Evolutionary conservation across 2,888 invertebrate genomes (phyloP), one percentile per base, ranked within the genome.

Genomic region (Cotesia congregata): DNA sequence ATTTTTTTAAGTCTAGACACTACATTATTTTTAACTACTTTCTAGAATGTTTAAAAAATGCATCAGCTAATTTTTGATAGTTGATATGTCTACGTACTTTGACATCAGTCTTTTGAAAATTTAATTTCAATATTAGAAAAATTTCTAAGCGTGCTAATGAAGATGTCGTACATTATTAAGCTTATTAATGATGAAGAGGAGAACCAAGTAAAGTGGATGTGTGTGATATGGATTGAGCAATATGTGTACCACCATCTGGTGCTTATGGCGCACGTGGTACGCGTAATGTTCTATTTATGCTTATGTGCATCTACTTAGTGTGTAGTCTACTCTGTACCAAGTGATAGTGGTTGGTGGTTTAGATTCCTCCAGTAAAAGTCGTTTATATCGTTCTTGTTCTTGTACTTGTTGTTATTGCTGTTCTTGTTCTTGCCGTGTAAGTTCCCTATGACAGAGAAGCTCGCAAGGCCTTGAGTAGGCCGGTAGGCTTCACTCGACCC

Each of bases 181-280:
- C 3, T 30, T 30, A 30, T 30, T 4, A 50, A 50, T 12, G 12
- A 50, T 50, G 2, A 50, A 50, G 50, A 50, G 12, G 59, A 70
- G 59, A 17, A 70, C 9, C 59, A 59, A 50, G 38, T 17, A n/a
- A 30, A 59, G 50, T 9, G 12, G 59, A 59, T 60, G 70, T 72
- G 60, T 72, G 60, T 72, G 50, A 50, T 50, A 72, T 72, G 61
- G 71, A 72, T 74, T 65, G 40, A 41, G 17, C 62, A 50, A 20
- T 74, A 50, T 72, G 74, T 75, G 78, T 80, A 78, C 20, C 38
- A 62, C 78, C 78, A 79, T 75, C 76, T 80, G 77, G 64, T 70
- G 74, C 74, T 72, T 75, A 61, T 59, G 50, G 20, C 72, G 72
- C 72, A 72, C 50, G 50, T 50, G 50, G 9, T 12, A 65, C 68